Evolutionary conservation across 1,140 invertebrate genomes (phyloP), one percentile per base, ranked within the genome.

Genomic region (Plectrocnemia conspersa): DNA sequence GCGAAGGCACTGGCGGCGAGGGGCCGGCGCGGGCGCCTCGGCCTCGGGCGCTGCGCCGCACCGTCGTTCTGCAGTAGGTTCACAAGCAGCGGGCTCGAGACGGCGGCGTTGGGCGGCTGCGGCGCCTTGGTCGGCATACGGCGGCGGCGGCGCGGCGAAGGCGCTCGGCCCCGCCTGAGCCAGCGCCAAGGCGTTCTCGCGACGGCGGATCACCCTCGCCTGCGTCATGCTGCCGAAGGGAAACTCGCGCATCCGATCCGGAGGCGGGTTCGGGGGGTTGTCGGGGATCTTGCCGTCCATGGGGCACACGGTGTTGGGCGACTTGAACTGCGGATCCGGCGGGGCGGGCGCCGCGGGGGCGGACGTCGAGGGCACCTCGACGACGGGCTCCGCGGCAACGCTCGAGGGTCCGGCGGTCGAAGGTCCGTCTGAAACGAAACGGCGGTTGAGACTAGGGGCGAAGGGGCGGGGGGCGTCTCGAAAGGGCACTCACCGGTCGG

Each of bases 201-300:
- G 77, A 22, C 78, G 68, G 52, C 79, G 78, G 68, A 80, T 72
- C 10, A 80, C 79, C 64, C 78, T 68, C 42, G 89, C 89, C 65
- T 92, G 89, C 45, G 88, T 89, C 89, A 93, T 92, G 69, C 89
- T 91, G 59, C 88, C 85, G 68, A 91, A 93, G 13, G 90, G 89
- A 72, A 87, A 92, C 63, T 83, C 73, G 73, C 73, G 64, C 13
- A 78, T 62, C 19, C 77, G 76, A 22, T 65, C 64, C 0, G 35
- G 45, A 1, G 73, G 60, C 16, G 75, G 65, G 40, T 75, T 66
- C 13, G 71, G 69, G 61, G 76, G 70, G 57, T 73, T 71, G 50
- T 72, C 68, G 22, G 79, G 82, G 52, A 82, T 78, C 68, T 82
- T 82, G 64, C 82, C 83, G 65, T 88, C 86, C 70, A 85, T 81